Evolutionary conservation across 2,888 invertebrate species (phyloP), one percentile per base, ranked within the genome.

Genomic region (Eucera pruinosa): DNA sequence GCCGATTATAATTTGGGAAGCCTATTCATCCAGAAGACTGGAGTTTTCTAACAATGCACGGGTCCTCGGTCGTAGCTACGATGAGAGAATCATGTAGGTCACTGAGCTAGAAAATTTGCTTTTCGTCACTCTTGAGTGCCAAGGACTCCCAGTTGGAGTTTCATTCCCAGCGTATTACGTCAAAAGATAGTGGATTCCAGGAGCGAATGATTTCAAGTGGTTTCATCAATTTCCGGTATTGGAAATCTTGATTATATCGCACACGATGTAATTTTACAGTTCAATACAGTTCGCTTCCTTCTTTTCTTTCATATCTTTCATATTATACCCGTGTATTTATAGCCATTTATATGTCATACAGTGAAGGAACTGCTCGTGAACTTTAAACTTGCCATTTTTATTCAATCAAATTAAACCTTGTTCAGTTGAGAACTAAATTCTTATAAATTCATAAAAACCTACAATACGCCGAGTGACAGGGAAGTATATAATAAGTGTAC

Each of bases 81-180:
- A 62, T n/a, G 48, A 62, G 48, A 39, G 20, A 50, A 62, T 62
- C 62, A 62, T 39, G 39, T 62, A 62, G 62, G 39, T 50, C 62
- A 62, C 6, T 39, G 62, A 62, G 62, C 62, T 18, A 62, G 62
- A 62, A 62, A 62, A 62, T 62, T 62, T 62, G 62, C 48, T 62
- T 62, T 62, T 62, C 62, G 50, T 62, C 62, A 62, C 39, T 62
- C 62, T 18, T 39, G 13, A 15, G 18, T 9, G 39, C 48, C 36
- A 50, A 48, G 50, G 25, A 36, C 36, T 50, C 36, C 23, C n/a
- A n/a, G 4, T 36, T 48, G 30, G 18, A 25, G 27, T 62, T 50
- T 36, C 36, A 50, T 50, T 62, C 25, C 25, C 4, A 13, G 13
- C 36, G 39, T 1, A 25, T 62, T 36, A 50, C 36, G 50, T 62